Base-by-base conservation (phyloP, 1,140 invertebrate genomes). In the Drosophila nasuta region DNA sequence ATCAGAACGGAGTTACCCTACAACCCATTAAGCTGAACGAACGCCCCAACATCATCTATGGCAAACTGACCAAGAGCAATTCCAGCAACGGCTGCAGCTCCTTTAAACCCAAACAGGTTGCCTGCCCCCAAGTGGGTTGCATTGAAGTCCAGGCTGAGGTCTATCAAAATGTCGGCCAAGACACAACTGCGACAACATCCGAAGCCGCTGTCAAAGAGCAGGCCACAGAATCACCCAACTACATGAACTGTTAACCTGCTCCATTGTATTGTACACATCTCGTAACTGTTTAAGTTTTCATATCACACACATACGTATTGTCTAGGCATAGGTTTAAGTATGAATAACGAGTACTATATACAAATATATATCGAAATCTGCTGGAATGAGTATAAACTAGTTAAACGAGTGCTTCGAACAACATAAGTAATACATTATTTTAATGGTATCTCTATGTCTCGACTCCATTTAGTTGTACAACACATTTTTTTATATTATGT, bases 1-100 rank as follows among this genome's bases (percentile, higher is more conserved):
- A 92, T 35, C 91, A 92, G 38, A 91, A 86, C 28, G 85, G 89
- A 0, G 90, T 91, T n/a, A 92, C 91, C 7, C 62, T 92, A 25
- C 91, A 92, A 57, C 90, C 91, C 30, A 92, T 92, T 20, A 92
- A 92, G 72, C 63, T 92, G 49, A 92, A 92, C 43, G 91, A 92
- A 60, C 70, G 88, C 5, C 66, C 88, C 8, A 91, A 91, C 64
- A 92, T 92, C 28, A 90, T 92, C 48, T 91, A 92, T n/a, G 83
- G 91, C 35, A 92, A 92, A 33, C 65, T 91, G 51, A 91, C 69
- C 68, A 75, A 92, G 66, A 80, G 65, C 58, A 28, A 69, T 68
- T 77, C 77, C 69, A 13, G 62, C 77, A 81, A 54, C 71, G 46
- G 77, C 30, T 92, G 91, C 82, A 92, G 90, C 76, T 91, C 88